Evolutionary conservation across 2,797 vertebrate genomes (phyloP).

Genomic region (Acanthornis magna): DNA sequence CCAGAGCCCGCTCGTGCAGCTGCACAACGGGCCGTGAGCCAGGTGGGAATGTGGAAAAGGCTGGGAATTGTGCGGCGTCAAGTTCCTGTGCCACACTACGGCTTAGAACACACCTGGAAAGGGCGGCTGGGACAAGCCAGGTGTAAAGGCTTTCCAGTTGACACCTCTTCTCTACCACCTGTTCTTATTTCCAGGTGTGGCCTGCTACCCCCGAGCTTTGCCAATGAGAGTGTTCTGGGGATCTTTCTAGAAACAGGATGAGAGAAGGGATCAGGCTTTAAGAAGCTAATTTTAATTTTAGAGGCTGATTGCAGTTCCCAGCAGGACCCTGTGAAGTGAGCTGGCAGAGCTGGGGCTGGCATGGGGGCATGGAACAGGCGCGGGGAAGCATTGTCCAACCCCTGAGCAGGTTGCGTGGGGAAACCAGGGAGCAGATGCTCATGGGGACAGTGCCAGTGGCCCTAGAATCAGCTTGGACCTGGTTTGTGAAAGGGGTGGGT

Average conservation of each 20-base stretch:
- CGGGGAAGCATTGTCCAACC: background rate
- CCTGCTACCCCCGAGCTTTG: fast-evolving
- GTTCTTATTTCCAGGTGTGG: background rate
- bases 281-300: background rate
- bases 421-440: background rate
- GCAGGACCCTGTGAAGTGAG: background rate
- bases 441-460: background rate
- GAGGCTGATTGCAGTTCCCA: background rate
- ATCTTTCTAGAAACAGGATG: background rate
- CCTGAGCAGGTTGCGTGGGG: background rate
- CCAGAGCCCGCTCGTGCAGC: fast-evolving
- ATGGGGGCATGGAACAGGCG: fast-evolving
- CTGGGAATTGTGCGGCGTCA: fast-evolving
- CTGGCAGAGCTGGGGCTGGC: background rate
- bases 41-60: fast-evolving
- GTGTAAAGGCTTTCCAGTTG: background rate
- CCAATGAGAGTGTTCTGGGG: background rate
- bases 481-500: background rate
- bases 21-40: fast-evolving
- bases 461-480: background rate
- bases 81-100: fast-evolving
- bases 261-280: background rate
- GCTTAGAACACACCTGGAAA: background rate
- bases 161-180: background rate
- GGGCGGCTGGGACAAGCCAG: background rate